Conservation (phyloP, 1,140 invertebrate species). For the Oryctes rhinoceros region DNA sequence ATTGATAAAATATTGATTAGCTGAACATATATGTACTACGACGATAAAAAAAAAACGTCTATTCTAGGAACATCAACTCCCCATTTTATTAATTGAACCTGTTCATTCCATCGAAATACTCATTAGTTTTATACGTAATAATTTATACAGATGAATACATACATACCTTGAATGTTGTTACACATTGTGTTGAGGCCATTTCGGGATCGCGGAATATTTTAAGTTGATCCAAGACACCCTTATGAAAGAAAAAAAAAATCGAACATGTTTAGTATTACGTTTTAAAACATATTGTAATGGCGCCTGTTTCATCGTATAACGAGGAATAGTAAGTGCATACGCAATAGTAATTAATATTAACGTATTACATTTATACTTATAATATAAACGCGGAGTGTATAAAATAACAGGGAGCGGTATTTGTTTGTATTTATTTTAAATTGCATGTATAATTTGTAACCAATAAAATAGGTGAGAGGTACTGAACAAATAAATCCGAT, state of each 20-base stretch:
- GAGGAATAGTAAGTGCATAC: background rate
- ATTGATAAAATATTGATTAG: background rate
- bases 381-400: no score
- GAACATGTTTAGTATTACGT: background rate
- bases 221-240: constrained; percentile 80
- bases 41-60: background rate
- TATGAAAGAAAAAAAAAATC: constrained; percentile 62
- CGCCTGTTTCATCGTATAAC: background rate
- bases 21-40: background rate
- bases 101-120: background rate
- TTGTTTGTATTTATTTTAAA: no score
- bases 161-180: constrained; percentile 61
- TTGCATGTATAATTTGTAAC: no score
- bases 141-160: background rate
- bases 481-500: no score
- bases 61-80: no score
- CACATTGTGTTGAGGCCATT: constrained; percentile 76
- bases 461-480: no score
- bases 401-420: no score
- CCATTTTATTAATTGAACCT: no score
- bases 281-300: background rate
- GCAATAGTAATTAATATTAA: no score
- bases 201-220: constrained; percentile 73
- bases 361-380: no score
- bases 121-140: background rate